Evolutionary conservation across 2,888 invertebrate species (phyloP), one percentile per base, ranked within the genome.

Genomic region (Trachelus troglodyta): DNA sequence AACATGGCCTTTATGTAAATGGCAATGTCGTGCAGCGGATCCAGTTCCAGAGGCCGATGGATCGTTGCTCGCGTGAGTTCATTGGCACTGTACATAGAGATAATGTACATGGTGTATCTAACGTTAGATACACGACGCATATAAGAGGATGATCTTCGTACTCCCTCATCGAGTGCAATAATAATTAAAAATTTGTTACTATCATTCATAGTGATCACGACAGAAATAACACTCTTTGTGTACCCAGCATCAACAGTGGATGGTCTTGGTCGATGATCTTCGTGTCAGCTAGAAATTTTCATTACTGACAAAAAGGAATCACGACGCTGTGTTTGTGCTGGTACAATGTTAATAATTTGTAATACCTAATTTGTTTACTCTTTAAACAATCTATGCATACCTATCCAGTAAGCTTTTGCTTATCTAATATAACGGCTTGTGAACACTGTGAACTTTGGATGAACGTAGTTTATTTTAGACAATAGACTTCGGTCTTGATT

Each of bases 1-100:
- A 82, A 82, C 79, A 81, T 81, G 79, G 76, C 80, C 78, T 79
- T 82, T 80, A 78, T 79, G 76, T 11, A n/a, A 37, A 73, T 56
- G 56, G 56, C 56, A 56, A 56, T 56, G 56, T 56, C 56, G 56
- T 56, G 56, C 56, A 56, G 56, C 56, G 56, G 23, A 56, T 56
- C 56, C 23, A 56, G 56, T 56, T 56, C 23, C 56, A 23, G 9
- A 56, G 23, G 56, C 56, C 56, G 56, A 56, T 56, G 23, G 56
- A 56, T 56, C 23, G 56, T 23, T 56, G 56, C 56, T 56, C 56
- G 56, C 56, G 56, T 23, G 56, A 56, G 56, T 23, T 56, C 56
- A 56, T 56, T 56, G 56, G 56, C 56, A 56, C 9, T 23, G 23
- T 56, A 56, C 23, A 56, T 23, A 23, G 23, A 9, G 56, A 23